phyloP scores from a whole-genome alignment of 2,797 vertebrate genomes.

The Acanthurus leucopareius region DNA sequence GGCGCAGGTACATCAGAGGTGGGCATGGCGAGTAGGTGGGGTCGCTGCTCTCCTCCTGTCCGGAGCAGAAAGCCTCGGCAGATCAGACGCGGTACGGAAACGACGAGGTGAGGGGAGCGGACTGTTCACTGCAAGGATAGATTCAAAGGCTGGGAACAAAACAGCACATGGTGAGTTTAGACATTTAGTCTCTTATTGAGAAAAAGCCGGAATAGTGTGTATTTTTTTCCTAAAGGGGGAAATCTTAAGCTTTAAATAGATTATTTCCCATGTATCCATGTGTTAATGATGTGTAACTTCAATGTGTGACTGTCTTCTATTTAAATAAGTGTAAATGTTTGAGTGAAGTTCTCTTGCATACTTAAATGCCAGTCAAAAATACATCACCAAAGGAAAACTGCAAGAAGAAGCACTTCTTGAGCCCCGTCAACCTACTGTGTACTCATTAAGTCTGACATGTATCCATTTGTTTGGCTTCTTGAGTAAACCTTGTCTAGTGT shows the following conservation, averaged over 20 bases:
- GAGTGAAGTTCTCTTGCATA: too few species aligned
- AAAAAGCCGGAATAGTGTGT: background rate
- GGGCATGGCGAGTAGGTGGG: conserved; percentile 63
- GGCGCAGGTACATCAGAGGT: conserved; percentile 55
- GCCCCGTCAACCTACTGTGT: background rate
- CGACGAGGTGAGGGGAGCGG: background rate
- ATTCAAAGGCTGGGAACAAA: background rate
- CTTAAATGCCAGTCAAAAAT: too few species aligned
- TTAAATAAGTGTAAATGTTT: background rate
- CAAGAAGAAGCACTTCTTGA: background rate
- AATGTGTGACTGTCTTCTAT: background rate
- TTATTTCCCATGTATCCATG: too few species aligned
- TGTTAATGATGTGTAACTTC: background rate
- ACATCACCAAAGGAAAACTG: background rate
- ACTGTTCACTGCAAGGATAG: background rate
- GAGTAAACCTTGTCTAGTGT: conserved; percentile 17
- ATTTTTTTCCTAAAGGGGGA: background rate
- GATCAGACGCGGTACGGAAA: conserved; percentile 11
- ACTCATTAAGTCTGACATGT: background rate
- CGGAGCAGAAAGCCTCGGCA: background rate
- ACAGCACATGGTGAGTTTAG: conserved; percentile 46
- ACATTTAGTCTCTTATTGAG: background rate
- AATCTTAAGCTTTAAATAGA: too few species aligned
- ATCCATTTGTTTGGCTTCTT: conserved; percentile 22
- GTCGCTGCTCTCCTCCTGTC: conserved; percentile 37